These are phyloP conservation scores for Accipiter virgatus DNA, from an alignment of 2,113 vertebrate species.

Conservation along the genomic window DNA sequence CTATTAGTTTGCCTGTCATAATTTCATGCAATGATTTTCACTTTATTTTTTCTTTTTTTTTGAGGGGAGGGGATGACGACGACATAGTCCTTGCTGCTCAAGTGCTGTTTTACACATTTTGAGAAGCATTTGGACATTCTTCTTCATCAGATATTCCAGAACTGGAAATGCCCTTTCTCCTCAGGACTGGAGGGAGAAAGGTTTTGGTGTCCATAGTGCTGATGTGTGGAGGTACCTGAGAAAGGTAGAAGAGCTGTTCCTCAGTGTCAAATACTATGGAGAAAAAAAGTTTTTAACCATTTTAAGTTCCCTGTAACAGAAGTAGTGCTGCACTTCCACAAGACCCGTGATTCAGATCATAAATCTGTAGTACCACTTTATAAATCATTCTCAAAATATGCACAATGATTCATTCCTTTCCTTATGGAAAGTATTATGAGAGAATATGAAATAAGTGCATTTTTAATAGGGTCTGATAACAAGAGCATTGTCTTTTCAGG, in stretches of 20 bases:
- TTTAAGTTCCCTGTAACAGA: not conserved
- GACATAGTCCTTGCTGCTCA: not conserved
- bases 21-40: not conserved
- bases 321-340: not conserved
- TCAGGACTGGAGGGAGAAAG: not conserved
- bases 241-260: not conserved
- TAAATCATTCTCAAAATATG: slow-evolving; percentile 56
- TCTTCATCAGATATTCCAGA: not conserved
- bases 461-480: slow-evolving; percentile 54
- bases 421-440: slow-evolving; percentile 15
- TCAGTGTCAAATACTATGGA: not conserved
- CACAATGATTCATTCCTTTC: slow-evolving; percentile 5
- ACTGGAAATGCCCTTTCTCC: not conserved
- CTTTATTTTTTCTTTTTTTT: too few relatives aligned
- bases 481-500: not conserved
- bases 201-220: not conserved
- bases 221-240: not conserved
- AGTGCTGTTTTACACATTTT: not conserved
- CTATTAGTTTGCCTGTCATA: not conserved
- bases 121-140: not conserved
- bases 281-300: not conserved
- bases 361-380: slow-evolving; percentile 22
- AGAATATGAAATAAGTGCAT: slow-evolving; percentile 46
- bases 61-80: too few relatives aligned
- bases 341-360: not conserved